Evolutionary conservation across 2,797 vertebrate genomes (phyloP), one percentile per base, ranked within the genome.

Genomic region (Urosaurus nigricauda): DNA sequence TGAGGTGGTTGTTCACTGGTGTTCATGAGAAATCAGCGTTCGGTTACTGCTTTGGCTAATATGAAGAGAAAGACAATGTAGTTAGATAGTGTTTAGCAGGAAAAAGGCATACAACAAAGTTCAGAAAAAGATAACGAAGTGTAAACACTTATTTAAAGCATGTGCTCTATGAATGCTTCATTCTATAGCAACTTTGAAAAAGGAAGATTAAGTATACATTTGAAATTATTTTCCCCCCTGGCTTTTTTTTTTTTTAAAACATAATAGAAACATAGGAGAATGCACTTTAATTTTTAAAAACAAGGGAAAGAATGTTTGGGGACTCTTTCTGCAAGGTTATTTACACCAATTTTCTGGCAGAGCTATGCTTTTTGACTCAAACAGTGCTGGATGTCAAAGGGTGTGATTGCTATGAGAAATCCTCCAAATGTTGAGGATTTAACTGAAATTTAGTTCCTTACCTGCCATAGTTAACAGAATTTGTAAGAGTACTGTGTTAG

Each of bases 31-130:
- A 0, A 0, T 97, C 96, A 99, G 65, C 98, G 97, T 93, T 98
- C 98, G 88, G 97, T 97, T 89, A 97, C 97, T 58, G 98, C 98
- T 98, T 98, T 98, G 96, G 98, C 99, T 99, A 95, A 82, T 47
- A 81, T 86, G 92, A 92, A 95, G 92, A 89, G 92, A 95, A 95
- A 95, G 11, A 96, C 89, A 93, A 93, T 83, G 93, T 0, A 35
- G 80, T 97, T 93, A 97, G 93, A 93, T 3, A 82, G 0, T 6
- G 4, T 60, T 37, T 37, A 71, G 85, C 51, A 73, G 90, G 8
- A 0, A 14, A 0, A 14, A 68, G 29, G 32, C 13, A 68, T 12
- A 32, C 11, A 32, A 32, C 26, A 13, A 68, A 68, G 65, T 32
- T 78, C 87, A 43, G 47, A 87, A 19, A 53, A 35, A 21, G 21